These are phyloP conservation scores for Pterois miles DNA, from an alignment of 2,797 vertebrate species.

Conservation along the genomic window DNA sequence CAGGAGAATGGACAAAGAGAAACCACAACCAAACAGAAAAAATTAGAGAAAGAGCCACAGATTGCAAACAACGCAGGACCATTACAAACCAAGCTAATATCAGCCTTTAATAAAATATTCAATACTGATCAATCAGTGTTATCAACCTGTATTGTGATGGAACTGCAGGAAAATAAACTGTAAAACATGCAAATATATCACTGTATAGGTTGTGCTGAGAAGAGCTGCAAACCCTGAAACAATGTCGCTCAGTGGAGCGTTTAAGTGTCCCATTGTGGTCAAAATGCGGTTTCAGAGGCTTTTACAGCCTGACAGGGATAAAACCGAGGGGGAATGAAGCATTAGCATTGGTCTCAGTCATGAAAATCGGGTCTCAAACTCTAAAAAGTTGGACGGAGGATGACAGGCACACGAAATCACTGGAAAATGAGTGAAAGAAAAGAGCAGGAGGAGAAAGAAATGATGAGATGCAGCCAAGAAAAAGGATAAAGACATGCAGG, in stretches of 20 bases:
- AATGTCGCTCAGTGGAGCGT: not conserved
- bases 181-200: not conserved
- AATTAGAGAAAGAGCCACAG: not conserved
- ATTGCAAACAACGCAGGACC: not conserved
- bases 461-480: conserved; percentile 16
- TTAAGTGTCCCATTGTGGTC: not conserved
- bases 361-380: not conserved
- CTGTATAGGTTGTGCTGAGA: not conserved
- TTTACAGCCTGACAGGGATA: not conserved
- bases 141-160: not conserved
- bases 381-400: not conserved
- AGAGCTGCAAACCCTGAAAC: not conserved
- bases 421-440: not conserved
- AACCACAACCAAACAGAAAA: not conserved
- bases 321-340: not conserved
- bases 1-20: not conserved
- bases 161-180: not conserved
- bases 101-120: not conserved
- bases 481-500: not conserved
- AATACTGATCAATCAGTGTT: not conserved
- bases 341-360: not conserved
- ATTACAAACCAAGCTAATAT: not conserved
- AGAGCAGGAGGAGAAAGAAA: not conserved
- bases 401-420: not conserved
- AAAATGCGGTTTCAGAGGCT: not conserved